Conservation (phyloP, 2,797 vertebrate genomes). For the Anableps anableps region DNA sequence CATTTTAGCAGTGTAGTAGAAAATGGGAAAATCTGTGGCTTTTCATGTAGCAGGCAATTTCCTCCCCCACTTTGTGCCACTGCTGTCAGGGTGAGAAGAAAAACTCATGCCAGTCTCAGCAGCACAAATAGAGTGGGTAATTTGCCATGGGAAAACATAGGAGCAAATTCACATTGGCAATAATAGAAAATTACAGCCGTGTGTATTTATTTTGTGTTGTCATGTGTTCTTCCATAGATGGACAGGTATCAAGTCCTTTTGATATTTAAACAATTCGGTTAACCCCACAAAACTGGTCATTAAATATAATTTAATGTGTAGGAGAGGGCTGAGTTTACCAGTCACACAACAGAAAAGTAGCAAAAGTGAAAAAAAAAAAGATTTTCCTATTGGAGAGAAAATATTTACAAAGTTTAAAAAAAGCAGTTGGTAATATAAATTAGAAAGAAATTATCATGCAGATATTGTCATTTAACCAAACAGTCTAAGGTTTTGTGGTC, state of each 20-base stretch:
- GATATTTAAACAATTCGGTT: not conserved
- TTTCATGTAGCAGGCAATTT: slow-evolving; percentile 3
- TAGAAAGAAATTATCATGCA: no score
- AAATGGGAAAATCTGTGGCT: slow-evolving; percentile 9
- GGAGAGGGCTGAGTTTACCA: not conserved
- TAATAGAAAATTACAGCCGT: not conserved
- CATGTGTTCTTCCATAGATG: not conserved
- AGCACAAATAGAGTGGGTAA: not conserved
- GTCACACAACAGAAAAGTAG: not conserved
- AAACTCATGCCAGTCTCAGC: not conserved
- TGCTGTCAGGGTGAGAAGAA: slow-evolving; percentile 1
- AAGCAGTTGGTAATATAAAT: no score
- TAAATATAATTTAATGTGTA: not conserved
- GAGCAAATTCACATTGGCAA: not conserved
- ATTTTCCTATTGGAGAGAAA: not conserved
- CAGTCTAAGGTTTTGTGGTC: not conserved
- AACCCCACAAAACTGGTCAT: not conserved
- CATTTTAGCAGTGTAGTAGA: not conserved
- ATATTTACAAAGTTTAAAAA: not conserved
- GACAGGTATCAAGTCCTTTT: not conserved
- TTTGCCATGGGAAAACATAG: not conserved
- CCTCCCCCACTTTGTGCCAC: not conserved
- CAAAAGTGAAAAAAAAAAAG: not conserved
- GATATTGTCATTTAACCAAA: not conserved
- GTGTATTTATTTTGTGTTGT: not conserved